Evolutionary conservation across 2,888 invertebrate species (phyloP), one percentile per base, ranked within the genome.

Genomic region (Lamellibrachia columna): DNA sequence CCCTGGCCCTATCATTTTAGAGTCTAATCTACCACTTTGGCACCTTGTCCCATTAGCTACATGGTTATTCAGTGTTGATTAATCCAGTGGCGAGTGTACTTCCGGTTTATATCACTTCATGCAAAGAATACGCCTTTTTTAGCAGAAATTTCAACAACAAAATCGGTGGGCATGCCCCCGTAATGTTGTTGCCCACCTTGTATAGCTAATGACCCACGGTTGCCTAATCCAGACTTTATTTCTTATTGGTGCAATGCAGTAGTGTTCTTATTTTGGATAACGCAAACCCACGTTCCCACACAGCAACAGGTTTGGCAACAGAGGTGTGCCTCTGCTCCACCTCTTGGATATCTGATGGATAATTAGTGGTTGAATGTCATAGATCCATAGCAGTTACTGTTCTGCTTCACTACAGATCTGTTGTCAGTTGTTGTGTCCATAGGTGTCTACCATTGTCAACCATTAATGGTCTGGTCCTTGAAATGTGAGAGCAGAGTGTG

Each of bases 361-460:
- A 75, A 75, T 75, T 75, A 75, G 75, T 75, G 75, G 22, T 75
- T 75, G 75, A 75, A 75, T 75, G 75, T 75, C 75, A 75, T n/a
- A 75, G 75, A 75, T 75, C 22, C 75, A 75, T 75, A 22, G 75
- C 75, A 75, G 22, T 75, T 75, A 75, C 15, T 6, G 75, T 15
- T 75, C 22, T 22, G 75, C 75, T 15, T 75, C 75, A 6, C 75
- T 75, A 75, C 75, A 75, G n/a, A 75, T 75, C 22, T 75, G 75
- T 15, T 75, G 15, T 22, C 6, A 75, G 75, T 15, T 75, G 75
- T 75, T 40, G 40, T 40, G 0, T 40, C 40, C 40, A 40, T 40
- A n/a, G n/a, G 75, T 75, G 75, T 75, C 75, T 3, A n/a, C 75
- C 22, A 22, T 75, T 75, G 75, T 75, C 22, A 75, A 75, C 75